Evolutionary conservation across 2,888 invertebrate genomes (phyloP).

Genomic region (Lysandra bellargus): DNA sequence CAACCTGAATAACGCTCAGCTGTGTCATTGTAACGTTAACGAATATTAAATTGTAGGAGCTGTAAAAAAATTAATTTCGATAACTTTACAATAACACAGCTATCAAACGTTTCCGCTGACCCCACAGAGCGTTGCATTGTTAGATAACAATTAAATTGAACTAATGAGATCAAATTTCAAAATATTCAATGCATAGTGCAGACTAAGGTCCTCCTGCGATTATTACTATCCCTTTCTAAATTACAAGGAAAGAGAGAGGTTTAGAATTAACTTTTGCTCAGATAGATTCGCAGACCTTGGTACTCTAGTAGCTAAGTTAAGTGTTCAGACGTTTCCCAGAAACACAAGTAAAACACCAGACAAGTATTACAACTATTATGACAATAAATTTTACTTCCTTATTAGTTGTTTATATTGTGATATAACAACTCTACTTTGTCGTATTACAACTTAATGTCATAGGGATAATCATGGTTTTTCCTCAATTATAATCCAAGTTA

Average conservation of each 20-base stretch:
- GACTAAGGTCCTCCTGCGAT: not conserved
- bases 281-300: not conserved
- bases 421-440: not conserved
- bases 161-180: too few relatives aligned
- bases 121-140: too few relatives aligned
- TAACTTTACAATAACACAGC: too few relatives aligned
- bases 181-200: too few relatives aligned
- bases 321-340: not conserved
- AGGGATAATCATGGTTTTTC: not conserved
- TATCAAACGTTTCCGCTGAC: too few relatives aligned
- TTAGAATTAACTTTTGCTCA: not conserved
- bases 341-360: not conserved
- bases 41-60: too few relatives aligned
- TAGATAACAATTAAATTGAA: too few relatives aligned
- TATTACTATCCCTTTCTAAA: not conserved
- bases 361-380: not conserved
- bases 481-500: not conserved
- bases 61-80: too few relatives aligned
- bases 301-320: not conserved
- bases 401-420: not conserved
- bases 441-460: not conserved
- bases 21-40: too few relatives aligned
- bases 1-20: too few relatives aligned
- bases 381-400: not conserved
- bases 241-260: not conserved